Evolutionary conservation across 2,888 invertebrate species (phyloP), one percentile per base, ranked within the genome.

Genomic region (Ochlodes sylvanus): DNA sequence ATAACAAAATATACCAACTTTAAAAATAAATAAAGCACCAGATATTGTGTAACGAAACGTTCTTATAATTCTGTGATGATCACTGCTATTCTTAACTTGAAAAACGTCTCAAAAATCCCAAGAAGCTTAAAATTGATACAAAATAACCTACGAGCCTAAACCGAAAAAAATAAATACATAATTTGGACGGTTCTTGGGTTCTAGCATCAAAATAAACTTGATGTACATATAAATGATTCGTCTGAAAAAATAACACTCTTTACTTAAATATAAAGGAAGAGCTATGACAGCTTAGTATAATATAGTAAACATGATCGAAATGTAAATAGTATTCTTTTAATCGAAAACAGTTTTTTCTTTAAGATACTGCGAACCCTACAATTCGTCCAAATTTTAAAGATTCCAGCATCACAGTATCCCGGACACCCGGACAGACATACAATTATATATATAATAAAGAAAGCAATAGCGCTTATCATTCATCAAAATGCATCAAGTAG

Each of bases 41-140:
- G 73, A 70, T 72, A 69, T 75, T 74, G 73, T 64, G 56, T 50
- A 74, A 72, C 38, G 27, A 75, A 72, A 76, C 68, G 77, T 76
- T 77, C 79, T 71, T 77, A 74, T 72, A 70, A 75, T 76, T 78
- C 70, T 86, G 88, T 87, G 87, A 88, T 89, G 86, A 52, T 57
- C 58, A 57, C 50, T 83, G 50, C 19, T 50, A 5, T 15, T 7
- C 6, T n/a, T 47, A 47, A 47, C n/a, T 47, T 7, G 10, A 10
- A 19, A 50, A 19, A 10, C 10, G 9, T 50, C 50, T 19, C 12
- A 50, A 50, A 19, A 50, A 19, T 19, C 50, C 50, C 50, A 50
- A 50, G 19, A 47, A 47, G 12, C 50, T 50, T 19, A 50, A 19
- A 19, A 19, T 50, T 12, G 0, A 50, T 50, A 50, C 3, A 50